Conservation (phyloP, 1,140 invertebrate species). For the Bombus haemorrhoidalis region DNA sequence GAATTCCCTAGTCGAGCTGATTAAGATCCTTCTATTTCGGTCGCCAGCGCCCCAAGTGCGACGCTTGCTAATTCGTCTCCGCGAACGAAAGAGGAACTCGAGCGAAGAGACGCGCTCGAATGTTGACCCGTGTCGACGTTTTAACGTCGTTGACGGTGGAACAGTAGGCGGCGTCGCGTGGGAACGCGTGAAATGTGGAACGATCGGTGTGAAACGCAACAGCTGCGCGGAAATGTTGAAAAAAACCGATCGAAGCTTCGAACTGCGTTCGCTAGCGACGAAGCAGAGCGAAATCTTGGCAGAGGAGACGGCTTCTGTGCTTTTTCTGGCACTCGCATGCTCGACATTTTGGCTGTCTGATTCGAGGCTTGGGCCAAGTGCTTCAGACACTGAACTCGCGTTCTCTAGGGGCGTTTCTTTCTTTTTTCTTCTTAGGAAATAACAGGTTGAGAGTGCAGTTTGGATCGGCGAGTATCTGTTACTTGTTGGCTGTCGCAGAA, state of each 20-base stretch:
- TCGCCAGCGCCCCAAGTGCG: neutral
- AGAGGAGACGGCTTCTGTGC: neutral
- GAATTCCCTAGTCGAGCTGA: neutral
- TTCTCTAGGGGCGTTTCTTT: neutral
- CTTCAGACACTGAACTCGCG: neutral
- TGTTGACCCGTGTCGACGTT: neutral
- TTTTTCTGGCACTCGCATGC: neutral
- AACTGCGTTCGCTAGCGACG: neutral
- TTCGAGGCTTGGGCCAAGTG: neutral
- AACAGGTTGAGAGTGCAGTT: neutral
- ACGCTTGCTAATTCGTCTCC: neutral
- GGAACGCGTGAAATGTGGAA: neutral
- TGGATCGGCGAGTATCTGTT: neutral
- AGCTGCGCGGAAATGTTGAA: neutral
- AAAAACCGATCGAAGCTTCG: neutral
- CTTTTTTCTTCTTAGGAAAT: neutral
- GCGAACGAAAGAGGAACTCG: neutral
- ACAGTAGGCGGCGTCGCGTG: neutral
- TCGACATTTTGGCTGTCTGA: no score
- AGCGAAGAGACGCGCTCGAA: neutral
- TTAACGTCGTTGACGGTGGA: neutral
- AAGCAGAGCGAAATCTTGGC: neutral
- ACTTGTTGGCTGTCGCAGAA: no score
- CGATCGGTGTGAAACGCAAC: slow-evolving; percentile 3
- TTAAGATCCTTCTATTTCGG: neutral